Evolutionary conservation across 2,113 vertebrate genomes (phyloP).

Genomic region (Nansenia antarctica): DNA sequence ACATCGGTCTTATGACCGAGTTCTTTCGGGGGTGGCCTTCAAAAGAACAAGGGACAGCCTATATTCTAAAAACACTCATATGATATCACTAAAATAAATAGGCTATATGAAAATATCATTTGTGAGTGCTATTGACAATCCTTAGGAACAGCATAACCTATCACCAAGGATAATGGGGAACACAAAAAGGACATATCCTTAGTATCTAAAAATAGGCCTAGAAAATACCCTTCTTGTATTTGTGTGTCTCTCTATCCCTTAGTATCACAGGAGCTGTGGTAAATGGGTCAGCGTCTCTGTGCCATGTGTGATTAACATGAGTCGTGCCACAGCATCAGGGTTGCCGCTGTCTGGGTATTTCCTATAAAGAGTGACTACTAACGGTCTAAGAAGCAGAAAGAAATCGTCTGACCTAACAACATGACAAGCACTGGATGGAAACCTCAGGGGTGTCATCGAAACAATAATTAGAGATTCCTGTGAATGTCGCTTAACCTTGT

Average conservation of each 20-base stretch:
- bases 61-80: not conserved
- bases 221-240: not conserved
- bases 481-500: not conserved
- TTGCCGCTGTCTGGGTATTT: not conserved
- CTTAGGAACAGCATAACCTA: not conserved
- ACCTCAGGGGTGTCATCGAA: not conserved
- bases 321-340: not conserved
- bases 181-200: too few species aligned
- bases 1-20: not conserved
- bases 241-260: not conserved
- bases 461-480: not conserved
- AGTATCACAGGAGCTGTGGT: not conserved
- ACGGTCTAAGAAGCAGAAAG: not conserved
- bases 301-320: constrained; percentile 14
- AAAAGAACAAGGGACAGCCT: not conserved
- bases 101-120: not conserved
- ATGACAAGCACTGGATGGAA: not conserved
- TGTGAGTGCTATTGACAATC: not conserved
- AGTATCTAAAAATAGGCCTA: not conserved
- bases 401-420: not conserved
- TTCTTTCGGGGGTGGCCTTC: not conserved
- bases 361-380: not conserved
- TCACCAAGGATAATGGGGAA: too few species aligned
- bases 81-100: not conserved
- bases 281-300: constrained; percentile 25